Evolutionary conservation across 2,113 vertebrate genomes (phyloP), one percentile per base, ranked within the genome.

Genomic region (Saccopteryx leptura): DNA sequence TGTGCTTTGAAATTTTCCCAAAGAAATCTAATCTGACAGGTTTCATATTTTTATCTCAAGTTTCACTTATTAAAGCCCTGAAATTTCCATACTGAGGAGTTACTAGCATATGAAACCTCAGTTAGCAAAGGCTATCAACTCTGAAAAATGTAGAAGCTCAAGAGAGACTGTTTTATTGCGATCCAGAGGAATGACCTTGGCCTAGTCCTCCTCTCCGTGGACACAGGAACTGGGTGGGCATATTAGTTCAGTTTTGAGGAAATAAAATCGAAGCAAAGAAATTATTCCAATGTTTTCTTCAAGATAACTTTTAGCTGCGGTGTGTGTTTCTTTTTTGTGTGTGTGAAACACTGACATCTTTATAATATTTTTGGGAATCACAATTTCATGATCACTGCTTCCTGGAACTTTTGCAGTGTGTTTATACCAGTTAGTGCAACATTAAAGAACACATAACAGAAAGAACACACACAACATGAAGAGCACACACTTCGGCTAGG

Each of bases 1-100:
- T 75, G 5, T 79, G 26, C 90, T 94, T 95, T 97, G 90, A 96
- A 94, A 96, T 90, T 96, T 86, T 96, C 92, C 94, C 72, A 82
- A 90, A 79, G 26, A 92, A 90, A 97, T 79, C n/a, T 3, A 91
- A 84, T 52, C 33, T 11, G 1, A 21, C 83, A 69, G 19, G 26
- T 50, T 93, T 76, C 91, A 11, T 86, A 58, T 90, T 97, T 94
- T 92, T 31, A 69, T 75, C 54, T 86, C 46, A 96, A 85, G 68
- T 92, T 12, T 85, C 84, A 71, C 76, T 87, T 39, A 78, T 74
- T 48, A 85, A 82, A 94, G 18, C 72, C 18, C 74, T 86, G 17
- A 48, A 31, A 21, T 46, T 9, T 88, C 61, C 31, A 76, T 75
- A 68, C 31, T 61, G 15, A 76, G 39, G 88, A 56, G 31, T 82